phyloP scores from a whole-genome alignment of 2,113 vertebrate species.

The Grammatotria lemairii region DNA sequence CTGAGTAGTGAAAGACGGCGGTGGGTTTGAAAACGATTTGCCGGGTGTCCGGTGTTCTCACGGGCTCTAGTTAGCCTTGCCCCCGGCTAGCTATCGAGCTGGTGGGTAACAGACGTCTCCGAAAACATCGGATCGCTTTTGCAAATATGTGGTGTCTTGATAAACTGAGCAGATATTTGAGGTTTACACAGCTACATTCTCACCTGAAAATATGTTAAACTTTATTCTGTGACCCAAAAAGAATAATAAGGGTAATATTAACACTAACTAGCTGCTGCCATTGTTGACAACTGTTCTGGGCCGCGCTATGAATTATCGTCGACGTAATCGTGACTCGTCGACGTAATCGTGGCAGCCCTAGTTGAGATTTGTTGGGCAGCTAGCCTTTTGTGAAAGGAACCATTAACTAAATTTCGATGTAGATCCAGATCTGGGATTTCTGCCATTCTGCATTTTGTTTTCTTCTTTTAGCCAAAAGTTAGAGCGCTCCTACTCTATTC shows the following conservation, averaged over 20 bases:
- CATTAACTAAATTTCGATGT: neutral
- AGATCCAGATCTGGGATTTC: slow-evolving; percentile 15
- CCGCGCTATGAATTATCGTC: too few species aligned
- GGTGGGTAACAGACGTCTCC: rapidly evolving
- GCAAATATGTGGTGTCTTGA: rapidly evolving
- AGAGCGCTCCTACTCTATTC: neutral
- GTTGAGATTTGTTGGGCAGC: neutral
- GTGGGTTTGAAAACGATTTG: too few species aligned
- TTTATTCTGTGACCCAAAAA: too few species aligned
- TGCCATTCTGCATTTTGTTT: slow-evolving; percentile 3
- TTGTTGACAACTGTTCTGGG: too few species aligned
- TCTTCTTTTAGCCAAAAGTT: neutral
- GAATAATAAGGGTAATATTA: too few species aligned
- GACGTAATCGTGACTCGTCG: too few species aligned
- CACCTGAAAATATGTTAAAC: too few species aligned
- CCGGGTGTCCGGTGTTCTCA: rapidly evolving
- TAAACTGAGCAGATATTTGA: too few species aligned
- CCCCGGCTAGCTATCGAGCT: too few species aligned
- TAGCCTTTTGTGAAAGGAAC: neutral
- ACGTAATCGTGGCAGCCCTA: too few species aligned
- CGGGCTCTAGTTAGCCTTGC: rapidly evolving
- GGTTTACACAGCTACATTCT: too few species aligned
- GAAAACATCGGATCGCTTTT: rapidly evolving
- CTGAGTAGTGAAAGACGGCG: rapidly evolving
- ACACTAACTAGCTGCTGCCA: too few species aligned